Evolutionary conservation across 2,113 vertebrate genomes (phyloP), one percentile per base, ranked within the genome.

Genomic region (Centropus bengalensis): DNA sequence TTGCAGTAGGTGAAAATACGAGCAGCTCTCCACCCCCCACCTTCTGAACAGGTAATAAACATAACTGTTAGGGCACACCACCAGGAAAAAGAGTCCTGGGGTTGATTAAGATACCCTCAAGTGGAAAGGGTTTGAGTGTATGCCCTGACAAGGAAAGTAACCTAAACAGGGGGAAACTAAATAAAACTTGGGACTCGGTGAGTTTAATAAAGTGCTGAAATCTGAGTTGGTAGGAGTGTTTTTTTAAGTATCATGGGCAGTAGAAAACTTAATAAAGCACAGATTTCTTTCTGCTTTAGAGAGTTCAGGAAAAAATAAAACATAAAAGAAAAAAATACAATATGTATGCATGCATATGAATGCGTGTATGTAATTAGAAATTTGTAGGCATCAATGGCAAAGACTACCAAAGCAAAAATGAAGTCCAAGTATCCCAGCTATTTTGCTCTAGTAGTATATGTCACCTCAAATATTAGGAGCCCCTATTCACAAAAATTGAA

Each of bases 31-130:
- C n/a, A 36, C 62, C 21, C 7, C 4, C 40, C 54, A 28, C 9
- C n/a, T 77, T 80, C 77, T 11, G 5, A 88, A n/a, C 1, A 80
- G 54, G 13, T 21, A 17, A 56, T 18, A 88, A 60, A 64, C 23
- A 11, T 32, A 18, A 68, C 8, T 14, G 15, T 56, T 69, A 42
- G 22, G 21, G 45, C 8, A 19, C 4, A 1, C 59, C 38, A 79
- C 5, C 3, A 12, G 42, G 33, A 79, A 81, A 85, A 82, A 26
- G 14, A 4, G 8, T 49, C 6, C 28, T 68, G 54, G 15, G 5
- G 3, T 0, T 2, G 0, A 0, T 70, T 82, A 55, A 67, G 44
- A 45, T 9, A 8, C 3, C 7, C 32, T 68, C 4, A 2, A 45
- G 13, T 15, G 88, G 44, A 68, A 19, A 38, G 8, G 15, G 30